Conservation (phyloP, 2,797 vertebrate species). For the Galaxias olidus region DNA sequence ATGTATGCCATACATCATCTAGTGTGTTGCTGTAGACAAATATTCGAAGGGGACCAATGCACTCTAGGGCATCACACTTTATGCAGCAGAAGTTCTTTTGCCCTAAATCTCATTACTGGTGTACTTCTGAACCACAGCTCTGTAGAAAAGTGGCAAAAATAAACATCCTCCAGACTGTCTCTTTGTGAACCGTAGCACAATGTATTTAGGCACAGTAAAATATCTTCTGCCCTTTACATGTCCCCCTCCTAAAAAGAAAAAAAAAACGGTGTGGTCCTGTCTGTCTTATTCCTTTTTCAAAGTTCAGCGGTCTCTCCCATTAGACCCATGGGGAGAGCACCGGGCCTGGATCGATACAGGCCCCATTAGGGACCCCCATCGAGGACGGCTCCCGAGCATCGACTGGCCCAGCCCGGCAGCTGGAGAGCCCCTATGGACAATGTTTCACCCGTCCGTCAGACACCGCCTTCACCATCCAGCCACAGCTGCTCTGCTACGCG, state of each 20-base stretch:
- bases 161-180: slow-evolving; percentile 19
- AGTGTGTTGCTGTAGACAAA: slow-evolving; percentile 42
- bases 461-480: slow-evolving; percentile 16
- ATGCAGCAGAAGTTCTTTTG: slow-evolving; percentile 21
- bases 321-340: slow-evolving; percentile 61
- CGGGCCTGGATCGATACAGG: slow-evolving; percentile 64
- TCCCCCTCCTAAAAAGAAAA: no score
- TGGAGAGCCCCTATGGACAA: slow-evolving; percentile 39
- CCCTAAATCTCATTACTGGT: slow-evolving; percentile 25
- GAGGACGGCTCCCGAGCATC: slow-evolving; percentile 59
- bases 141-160: slow-evolving; percentile 13
- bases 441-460: slow-evolving; percentile 33
- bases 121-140: slow-evolving; percentile 10
- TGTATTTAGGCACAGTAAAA: slow-evolving; percentile 38
- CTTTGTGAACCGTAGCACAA: slow-evolving; percentile 18
- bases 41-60: slow-evolving; percentile 44
- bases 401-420: slow-evolving; percentile 46
- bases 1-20: slow-evolving; percentile 68
- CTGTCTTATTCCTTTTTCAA: slow-evolving; percentile 31
- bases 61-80: slow-evolving; percentile 42
- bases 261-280: neutral
- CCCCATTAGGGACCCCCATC: slow-evolving; percentile 68
- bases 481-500: slow-evolving; percentile 31
- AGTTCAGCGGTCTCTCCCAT: slow-evolving; percentile 56
- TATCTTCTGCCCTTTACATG: slow-evolving; percentile 2